Base-by-base conservation (phyloP, 1,140 invertebrate species). In the Drosophila nasuta region DNA sequence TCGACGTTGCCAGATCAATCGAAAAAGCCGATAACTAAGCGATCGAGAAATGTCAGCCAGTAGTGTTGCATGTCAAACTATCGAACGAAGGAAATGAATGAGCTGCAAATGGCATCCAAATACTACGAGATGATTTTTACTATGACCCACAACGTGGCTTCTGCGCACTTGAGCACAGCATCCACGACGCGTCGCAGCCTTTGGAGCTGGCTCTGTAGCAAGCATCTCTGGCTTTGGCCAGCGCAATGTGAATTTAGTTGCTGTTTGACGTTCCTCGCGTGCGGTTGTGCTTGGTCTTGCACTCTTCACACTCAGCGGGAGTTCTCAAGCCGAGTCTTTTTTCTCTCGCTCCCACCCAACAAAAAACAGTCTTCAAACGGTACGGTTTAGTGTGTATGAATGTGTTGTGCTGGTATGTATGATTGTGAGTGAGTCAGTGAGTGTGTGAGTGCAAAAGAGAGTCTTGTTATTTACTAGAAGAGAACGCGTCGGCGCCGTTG, bases 201-300 rank as follows among this genome's bases (percentile, higher is more conserved):
- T 52, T 66, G 11, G 11, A 11, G 8, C 35, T 56, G 62, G 52
- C 25, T 46, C 73, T 46, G 76, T 73, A 68, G 75, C 65, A 88
- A 78, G 58, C 57, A 79, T 79, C 74, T 69, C 77, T 25, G 69
- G 75, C 71, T 72, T 57, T 76, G 87, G 77, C 60, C 75, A 87
- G 87, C 87, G 75, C 87, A 91, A 91, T 74, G 56, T 66, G 78
- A 86, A 91, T 76, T 91, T 82, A 91, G 87, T 91, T 91, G 87
- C 87, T 91, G 80, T 91, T 88, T 69, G 87, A 83, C 82, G 87
- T 91, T 91, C 77, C 87, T 91, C 87, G 82, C 75, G 82, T 81
- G 75, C 87, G 87, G 87, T 91, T 91, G 82, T 91, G 80, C 79
- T 63, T 83, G 82, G 74, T 65, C 68, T 57, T 70, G 30, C 70